Evolutionary conservation across 2,888 invertebrate species (phyloP).

Genomic region (Melanostoma scalare): DNA sequence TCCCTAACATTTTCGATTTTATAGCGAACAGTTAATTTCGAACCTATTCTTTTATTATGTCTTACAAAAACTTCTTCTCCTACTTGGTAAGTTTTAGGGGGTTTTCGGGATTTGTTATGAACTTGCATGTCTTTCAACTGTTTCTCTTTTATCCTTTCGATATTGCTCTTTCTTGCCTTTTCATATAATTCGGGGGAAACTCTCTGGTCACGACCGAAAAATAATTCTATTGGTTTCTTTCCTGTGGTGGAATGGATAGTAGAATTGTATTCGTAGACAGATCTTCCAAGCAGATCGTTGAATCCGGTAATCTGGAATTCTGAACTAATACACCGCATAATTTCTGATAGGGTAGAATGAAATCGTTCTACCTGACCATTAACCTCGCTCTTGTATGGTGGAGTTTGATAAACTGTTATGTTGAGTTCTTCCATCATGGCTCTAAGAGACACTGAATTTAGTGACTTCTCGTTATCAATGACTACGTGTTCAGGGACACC

Average conservation of each 20-base stretch:
- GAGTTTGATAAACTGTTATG: not conserved
- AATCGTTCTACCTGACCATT: not conserved
- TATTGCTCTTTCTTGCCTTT: slow-evolving; percentile 1
- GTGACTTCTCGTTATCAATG: not conserved
- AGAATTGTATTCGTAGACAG: too few relatives aligned
- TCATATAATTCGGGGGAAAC: not conserved
- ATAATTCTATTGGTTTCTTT: too few relatives aligned
- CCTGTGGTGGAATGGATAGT: too few relatives aligned
- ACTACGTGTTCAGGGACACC: slow-evolving; percentile 2
- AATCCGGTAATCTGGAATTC: slow-evolving; percentile 3
- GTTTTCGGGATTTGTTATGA: slow-evolving; percentile 48
- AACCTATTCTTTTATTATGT: slow-evolving; percentile 39
- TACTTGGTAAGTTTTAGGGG: slow-evolving; percentile 37
- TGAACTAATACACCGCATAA: slow-evolving; percentile 6
- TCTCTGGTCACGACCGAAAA: not conserved
- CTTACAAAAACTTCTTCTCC: slow-evolving; percentile 39
- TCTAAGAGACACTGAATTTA: slow-evolving; percentile 38
- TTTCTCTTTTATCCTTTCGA: slow-evolving; percentile 27
- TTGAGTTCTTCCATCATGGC: slow-evolving; percentile 45
- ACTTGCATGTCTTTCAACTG: slow-evolving; percentile 40
- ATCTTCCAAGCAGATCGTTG: not conserved
- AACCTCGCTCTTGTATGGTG: slow-evolving; percentile 1
- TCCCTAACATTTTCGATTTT: not conserved
- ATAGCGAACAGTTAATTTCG: too few relatives aligned
- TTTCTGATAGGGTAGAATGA: not conserved